A percentile compares a stretch with the other conserved stretches of the same genome.
phyloP scores from a whole-genome alignment of 2,888 invertebrate genomes.

The Aspidiotus destructor region DNA sequence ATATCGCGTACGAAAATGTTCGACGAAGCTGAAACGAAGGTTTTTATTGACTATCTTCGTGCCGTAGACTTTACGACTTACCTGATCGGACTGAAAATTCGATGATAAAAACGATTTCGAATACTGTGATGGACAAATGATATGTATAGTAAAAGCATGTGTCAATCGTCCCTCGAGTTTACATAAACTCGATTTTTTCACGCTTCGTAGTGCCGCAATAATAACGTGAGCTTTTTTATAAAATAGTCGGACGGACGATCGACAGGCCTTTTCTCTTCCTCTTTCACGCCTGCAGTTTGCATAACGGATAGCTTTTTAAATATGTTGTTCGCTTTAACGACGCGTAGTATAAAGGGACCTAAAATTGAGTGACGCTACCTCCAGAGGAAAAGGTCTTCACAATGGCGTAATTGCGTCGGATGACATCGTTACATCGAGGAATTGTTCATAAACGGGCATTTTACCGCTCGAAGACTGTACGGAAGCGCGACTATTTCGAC shows the following conservation, averaged over 20 bases:
- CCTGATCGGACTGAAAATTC: slow-evolving; percentile 31
- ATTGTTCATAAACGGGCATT: too few species aligned
- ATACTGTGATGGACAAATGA: slow-evolving; percentile 31
- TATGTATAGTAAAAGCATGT: slow-evolving; percentile 27
- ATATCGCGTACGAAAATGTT: slow-evolving; percentile 7
- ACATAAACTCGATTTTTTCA: slow-evolving; percentile 29
- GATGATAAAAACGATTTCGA: slow-evolving; percentile 29
- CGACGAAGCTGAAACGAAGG: slow-evolving; percentile 23
- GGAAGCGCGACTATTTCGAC: too few species aligned
- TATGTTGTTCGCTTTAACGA: slow-evolving; percentile 4
- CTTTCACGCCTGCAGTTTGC: too few species aligned
- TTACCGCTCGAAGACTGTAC: too few species aligned
- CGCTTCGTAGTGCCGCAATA: slow-evolving; percentile 29
- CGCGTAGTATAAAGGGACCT: not conserved
- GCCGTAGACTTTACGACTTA: slow-evolving; percentile 28
- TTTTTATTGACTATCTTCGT: slow-evolving; percentile 28
- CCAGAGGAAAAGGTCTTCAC: too few species aligned
- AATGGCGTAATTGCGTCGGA: too few species aligned
- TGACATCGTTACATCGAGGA: too few species aligned
- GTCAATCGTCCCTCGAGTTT: slow-evolving; percentile 32
- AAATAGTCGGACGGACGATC: not conserved
- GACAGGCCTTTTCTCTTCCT: too few species aligned
- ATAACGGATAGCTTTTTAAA: not conserved
- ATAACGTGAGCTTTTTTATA: slow-evolving; percentile 20
- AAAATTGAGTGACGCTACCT: not conserved